Base-by-base conservation (phyloP, 2,113 vertebrate species). In the Tachuris rubrigastra region DNA sequence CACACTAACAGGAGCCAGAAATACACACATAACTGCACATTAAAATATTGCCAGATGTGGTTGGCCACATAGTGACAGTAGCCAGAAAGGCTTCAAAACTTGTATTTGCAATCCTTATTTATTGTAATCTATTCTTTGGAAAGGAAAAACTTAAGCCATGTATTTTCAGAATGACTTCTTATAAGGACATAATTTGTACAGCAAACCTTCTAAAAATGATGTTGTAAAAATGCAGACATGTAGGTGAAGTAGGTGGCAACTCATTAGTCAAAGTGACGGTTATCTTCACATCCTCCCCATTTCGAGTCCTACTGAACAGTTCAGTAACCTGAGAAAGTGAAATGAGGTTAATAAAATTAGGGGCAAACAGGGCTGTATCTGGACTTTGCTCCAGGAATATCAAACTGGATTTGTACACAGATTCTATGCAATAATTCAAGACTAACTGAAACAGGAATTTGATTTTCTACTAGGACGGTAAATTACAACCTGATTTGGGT, bases 151-250 rank as follows among this genome's bases (percentile, higher is more conserved):
- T 69, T 37, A 46, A 33, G 16, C 8, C 12, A 37, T 12, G 1
- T 41, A 49, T n/a, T 76, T 91, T 79, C 27, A 84, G 22, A 78
- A 47, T 58, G 4, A 49, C 33, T 88, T 93, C 35, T 37, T 65
- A n/a, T n/a, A 62, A 85, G 85, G 55, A 73, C 4, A 5, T 25
- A 78, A 91, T 10, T 77, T 30, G 31, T 27, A 89, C 18, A 90
- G 37, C 96, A 65, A 83, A 99, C 99, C 99, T 99, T 96, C 98
- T 98, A 90, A 99, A 99, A 55, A 99, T 98, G 84, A 99, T 99
- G 89, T 99, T 99, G 95, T 99, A 99, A 83, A 99, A 99, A 59
- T 99, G 99, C 81, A 99, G 96, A 88, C 99, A 99, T 3, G 99
- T 98, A 30, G 99, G 99, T 9, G 99, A 99, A 3, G 98, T 98